These are phyloP conservation scores for Borostomias antarcticus DNA, from an alignment of 2,797 vertebrate genomes.

Conservation along the genomic window DNA sequence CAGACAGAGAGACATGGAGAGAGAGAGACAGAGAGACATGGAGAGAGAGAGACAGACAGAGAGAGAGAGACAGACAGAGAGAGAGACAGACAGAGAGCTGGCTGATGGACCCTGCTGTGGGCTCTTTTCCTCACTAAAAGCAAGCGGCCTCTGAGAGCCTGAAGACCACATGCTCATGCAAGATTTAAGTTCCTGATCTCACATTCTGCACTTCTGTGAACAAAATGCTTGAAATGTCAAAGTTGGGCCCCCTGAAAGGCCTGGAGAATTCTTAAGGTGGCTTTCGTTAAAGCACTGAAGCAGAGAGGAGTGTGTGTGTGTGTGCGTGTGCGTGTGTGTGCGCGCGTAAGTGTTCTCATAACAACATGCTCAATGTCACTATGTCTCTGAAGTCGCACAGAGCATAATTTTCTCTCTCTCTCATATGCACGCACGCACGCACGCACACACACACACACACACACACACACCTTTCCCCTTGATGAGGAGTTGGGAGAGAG, in stretches of 20 bases:
- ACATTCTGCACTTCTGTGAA: slow-evolving; percentile 74
- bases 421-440: slow-evolving; percentile 32
- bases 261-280: slow-evolving; percentile 36
- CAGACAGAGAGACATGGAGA: too few species aligned
- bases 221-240: slow-evolving; percentile 70
- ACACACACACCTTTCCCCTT: slow-evolving; percentile 3
- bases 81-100: neutral
- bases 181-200: slow-evolving; percentile 72
- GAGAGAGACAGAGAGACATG: neutral
- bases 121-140: neutral
- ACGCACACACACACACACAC: slow-evolving; percentile 9
- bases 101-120: neutral
- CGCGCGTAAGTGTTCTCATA: slow-evolving; percentile 2
- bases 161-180: slow-evolving; percentile 66
- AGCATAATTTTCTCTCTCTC: slow-evolving; percentile 20
- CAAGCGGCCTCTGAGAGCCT: slow-evolving; percentile 29
- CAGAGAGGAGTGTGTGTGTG: slow-evolving; percentile 9
- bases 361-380: slow-evolving; percentile 27
- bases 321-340: slow-evolving; percentile 14
- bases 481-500: neutral
- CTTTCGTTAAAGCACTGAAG: slow-evolving; percentile 9
- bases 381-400: slow-evolving; percentile 45
- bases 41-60: neutral
- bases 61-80: neutral
- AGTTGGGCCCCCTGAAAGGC: slow-evolving; percentile 29